A percentile compares a stretch with the other conserved stretches of the same genome.
phyloP scores from a whole-genome alignment of 2,113 vertebrate species.

The Ailuropoda melanoleuca region DNA sequence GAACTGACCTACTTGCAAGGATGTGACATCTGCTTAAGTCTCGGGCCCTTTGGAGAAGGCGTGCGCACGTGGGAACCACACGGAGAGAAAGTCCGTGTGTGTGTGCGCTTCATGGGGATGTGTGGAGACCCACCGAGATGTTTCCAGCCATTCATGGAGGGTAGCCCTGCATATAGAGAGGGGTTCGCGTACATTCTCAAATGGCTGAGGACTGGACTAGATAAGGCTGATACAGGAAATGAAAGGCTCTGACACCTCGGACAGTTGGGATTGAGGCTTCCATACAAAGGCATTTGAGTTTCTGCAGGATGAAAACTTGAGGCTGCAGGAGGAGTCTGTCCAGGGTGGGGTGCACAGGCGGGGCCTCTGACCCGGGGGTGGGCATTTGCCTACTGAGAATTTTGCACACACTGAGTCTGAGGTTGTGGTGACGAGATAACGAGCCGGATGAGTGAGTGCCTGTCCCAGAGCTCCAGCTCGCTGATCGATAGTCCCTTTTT shows the following conservation, averaged over 20 bases:
- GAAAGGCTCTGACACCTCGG: constrained; percentile 30
- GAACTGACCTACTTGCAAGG: constrained; percentile 78
- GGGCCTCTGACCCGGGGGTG: neutral
- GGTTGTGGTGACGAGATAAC: neutral
- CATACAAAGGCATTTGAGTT: neutral
- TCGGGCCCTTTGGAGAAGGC: neutral
- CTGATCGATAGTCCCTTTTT: neutral
- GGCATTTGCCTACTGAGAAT: neutral
- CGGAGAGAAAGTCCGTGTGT: neutral
- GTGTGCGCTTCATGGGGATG: neutral
- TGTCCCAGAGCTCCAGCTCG: neutral
- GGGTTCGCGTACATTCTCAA: neutral
- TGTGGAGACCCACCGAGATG: neutral
- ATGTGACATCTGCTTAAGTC: constrained; percentile 74
- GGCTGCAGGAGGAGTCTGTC: neutral
- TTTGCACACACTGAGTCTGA: neutral
- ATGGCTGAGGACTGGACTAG: neutral
- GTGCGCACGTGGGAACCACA: neutral
- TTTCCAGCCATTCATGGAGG: neutral
- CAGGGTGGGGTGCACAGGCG: neutral
- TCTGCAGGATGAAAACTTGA: neutral
- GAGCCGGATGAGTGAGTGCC: neutral
- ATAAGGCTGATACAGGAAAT: constrained; percentile 61
- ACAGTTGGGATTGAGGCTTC: neutral
- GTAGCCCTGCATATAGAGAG: neutral